Percentiles rank a stretch among this genome's conserved stretches.
phyloP scores from a whole-genome alignment of 2,113 vertebrate genomes.

The Artemisiospiza belli region DNA sequence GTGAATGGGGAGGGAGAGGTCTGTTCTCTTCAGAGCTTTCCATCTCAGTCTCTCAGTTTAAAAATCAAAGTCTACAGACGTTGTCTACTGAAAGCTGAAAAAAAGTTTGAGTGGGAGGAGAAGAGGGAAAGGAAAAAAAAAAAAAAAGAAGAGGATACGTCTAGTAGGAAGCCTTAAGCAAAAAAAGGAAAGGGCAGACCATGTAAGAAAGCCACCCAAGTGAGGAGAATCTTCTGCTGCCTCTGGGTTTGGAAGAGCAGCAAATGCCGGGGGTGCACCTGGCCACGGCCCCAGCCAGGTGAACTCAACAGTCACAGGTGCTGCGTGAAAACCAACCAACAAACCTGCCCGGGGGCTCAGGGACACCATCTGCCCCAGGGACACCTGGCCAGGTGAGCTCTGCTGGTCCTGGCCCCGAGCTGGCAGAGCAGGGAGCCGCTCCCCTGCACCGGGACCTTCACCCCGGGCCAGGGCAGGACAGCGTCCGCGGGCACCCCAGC shows the following conservation, averaged over 20 bases:
- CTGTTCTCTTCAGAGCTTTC: conserved; percentile 52
- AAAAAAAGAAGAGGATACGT: not conserved
- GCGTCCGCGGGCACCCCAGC: not conserved
- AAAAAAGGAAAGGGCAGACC: conserved; percentile 15
- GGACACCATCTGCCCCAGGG: too few species aligned
- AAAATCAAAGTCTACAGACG: conserved; percentile 35
- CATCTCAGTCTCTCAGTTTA: conserved; percentile 5
- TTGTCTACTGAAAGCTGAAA: conserved; percentile 38
- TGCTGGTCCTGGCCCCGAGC: not conserved
- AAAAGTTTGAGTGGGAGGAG: conserved; percentile 33
- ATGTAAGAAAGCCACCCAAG: conserved; percentile 40
- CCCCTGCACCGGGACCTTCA: too few species aligned
- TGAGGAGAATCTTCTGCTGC: conserved; percentile 26
- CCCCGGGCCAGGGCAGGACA: not conserved
- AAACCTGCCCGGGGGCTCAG: not conserved
- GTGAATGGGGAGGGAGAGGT: conserved; percentile 47
- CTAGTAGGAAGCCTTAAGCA: not conserved
- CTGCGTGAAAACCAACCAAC: not conserved
- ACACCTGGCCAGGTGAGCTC: not conserved
- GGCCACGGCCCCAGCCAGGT: not conserved
- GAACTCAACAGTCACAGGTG: not conserved
- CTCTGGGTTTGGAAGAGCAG: conserved; percentile 17
- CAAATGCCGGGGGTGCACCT: not conserved
- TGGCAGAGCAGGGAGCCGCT: not conserved
- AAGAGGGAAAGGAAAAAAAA: not conserved